Evolutionary conservation across 1,140 invertebrate species (phyloP).

Genomic region (Lethrus apterus): DNA sequence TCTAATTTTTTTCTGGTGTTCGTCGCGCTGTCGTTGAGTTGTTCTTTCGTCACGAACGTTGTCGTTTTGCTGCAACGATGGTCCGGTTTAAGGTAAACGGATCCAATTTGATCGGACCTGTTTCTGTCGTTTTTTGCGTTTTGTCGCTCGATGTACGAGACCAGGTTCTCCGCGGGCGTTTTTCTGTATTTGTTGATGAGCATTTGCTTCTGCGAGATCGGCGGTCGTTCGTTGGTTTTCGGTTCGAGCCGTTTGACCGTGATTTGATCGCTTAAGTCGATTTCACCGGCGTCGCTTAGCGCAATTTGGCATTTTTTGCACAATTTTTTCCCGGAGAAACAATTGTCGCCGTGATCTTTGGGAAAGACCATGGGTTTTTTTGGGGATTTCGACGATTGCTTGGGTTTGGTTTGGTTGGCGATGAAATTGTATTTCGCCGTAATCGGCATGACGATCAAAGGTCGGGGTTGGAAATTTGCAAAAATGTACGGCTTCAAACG

Average conservation of each 20-base stretch:
- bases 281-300: not conserved
- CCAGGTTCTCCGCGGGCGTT: slow-evolving; percentile 19
- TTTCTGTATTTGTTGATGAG: slow-evolving; percentile 25
- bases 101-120: not conserved
- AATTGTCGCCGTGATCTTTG: slow-evolving; percentile 6
- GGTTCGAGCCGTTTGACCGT: not conserved
- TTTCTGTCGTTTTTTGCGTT: not conserved
- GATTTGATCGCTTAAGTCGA: no score
- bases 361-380: not conserved
- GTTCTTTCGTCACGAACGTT: not conserved
- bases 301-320: slow-evolving; percentile 2
- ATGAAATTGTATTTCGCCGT: slow-evolving; percentile 1
- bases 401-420: not conserved
- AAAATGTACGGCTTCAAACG: slow-evolving; percentile 14
- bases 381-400: slow-evolving; percentile 3
- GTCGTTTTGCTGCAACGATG: not conserved
- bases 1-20: slow-evolving; percentile 4
- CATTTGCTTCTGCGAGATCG: slow-evolving; percentile 18
- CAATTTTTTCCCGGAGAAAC: not conserved
- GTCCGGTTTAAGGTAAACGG: not conserved
- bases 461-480: slow-evolving; percentile 5
- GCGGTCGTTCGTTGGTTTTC: not conserved
- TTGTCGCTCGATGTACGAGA: not conserved
- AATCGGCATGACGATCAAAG: slow-evolving; percentile 15
- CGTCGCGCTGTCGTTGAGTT: not conserved